Percentiles rank a stretch among this genome's conserved stretches.
Evolutionary conservation across 37 sponge, comb jelly and placozoan species (phyloP).

Genomic region (Aplysina aerophoba): DNA sequence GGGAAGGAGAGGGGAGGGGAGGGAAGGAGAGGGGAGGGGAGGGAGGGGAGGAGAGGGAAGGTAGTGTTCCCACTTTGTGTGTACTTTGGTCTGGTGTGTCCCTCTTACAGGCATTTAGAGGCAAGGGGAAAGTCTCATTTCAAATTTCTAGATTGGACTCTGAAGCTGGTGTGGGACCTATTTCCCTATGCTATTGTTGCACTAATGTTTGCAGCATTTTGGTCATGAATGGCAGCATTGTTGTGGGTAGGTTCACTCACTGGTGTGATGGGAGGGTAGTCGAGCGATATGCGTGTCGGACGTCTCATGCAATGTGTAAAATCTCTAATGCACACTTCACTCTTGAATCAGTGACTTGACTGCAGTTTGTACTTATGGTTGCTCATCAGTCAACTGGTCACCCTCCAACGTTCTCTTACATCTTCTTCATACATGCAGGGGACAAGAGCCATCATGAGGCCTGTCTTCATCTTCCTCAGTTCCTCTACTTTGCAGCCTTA

Average conservation of each 20-base stretch:
- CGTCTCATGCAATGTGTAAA: too few species aligned
- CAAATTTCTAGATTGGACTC: too few species aligned
- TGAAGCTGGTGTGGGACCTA: too few species aligned
- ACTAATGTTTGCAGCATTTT: conserved; percentile 62
- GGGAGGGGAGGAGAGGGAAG: background rate
- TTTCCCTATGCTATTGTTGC: too few species aligned
- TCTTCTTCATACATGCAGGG: background rate
- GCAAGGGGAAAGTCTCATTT: background rate
- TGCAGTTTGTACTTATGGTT: too few species aligned
- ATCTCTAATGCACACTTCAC: too few species aligned
- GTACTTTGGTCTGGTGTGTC: background rate
- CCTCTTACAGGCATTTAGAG: background rate
- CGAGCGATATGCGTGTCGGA: background rate
- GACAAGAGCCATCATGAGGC: conserved; percentile 82
- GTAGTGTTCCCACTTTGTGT: too few species aligned
- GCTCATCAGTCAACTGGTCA: background rate
- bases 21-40: too few species aligned
- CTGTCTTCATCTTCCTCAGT: conserved; percentile 79
- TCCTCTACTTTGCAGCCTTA: conserved; percentile 78
- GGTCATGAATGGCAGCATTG: conserved; percentile 83
- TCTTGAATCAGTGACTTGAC: too few species aligned
- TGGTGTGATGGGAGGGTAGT: background rate
- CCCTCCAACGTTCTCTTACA: too few species aligned
- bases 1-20: too few species aligned
- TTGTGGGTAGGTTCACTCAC: conserved; percentile 73